Evolutionary conservation across 2,888 invertebrate species (phyloP).

Genomic region (Zonitis immaculata): DNA sequence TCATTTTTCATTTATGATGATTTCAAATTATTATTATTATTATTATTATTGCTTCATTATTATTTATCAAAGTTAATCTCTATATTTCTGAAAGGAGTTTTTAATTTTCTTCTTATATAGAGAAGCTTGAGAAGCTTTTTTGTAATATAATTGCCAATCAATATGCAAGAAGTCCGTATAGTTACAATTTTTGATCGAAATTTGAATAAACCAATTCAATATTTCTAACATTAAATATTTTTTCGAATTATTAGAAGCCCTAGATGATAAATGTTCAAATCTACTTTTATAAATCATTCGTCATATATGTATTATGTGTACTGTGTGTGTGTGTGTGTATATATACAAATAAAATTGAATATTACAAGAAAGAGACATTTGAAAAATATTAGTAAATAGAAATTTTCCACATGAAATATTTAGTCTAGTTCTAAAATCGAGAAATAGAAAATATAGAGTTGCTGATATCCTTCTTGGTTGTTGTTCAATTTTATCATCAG

Average conservation of each 20-base stretch:
- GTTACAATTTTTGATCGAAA: too few relatives aligned
- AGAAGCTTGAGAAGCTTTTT: background rate
- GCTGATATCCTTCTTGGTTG: background rate
- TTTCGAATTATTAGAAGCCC: too few relatives aligned
- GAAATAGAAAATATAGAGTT: slow-evolving; percentile 6
- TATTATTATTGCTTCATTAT: too few relatives aligned
- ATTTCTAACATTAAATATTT: too few relatives aligned
- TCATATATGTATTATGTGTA: too few relatives aligned
- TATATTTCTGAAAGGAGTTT: background rate
- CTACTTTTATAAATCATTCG: too few relatives aligned
- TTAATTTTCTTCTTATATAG: background rate
- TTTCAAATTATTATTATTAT: background rate
- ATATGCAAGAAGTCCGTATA: too few relatives aligned
- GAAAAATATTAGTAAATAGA: background rate
- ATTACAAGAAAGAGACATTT: background rate
- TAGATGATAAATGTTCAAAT: too few relatives aligned
- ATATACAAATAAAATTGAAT: background rate
- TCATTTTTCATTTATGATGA: too few relatives aligned
- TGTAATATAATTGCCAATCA: background rate
- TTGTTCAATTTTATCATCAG: slow-evolving; percentile 2
- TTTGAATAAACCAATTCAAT: too few relatives aligned
- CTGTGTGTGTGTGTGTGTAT: too few relatives aligned
- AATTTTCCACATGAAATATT: background rate
- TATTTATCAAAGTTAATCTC: too few relatives aligned
- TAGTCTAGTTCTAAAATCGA: background rate